Base-by-base conservation (phyloP, 1,140 invertebrate genomes). In the Cyclargus thomasi region DNA sequence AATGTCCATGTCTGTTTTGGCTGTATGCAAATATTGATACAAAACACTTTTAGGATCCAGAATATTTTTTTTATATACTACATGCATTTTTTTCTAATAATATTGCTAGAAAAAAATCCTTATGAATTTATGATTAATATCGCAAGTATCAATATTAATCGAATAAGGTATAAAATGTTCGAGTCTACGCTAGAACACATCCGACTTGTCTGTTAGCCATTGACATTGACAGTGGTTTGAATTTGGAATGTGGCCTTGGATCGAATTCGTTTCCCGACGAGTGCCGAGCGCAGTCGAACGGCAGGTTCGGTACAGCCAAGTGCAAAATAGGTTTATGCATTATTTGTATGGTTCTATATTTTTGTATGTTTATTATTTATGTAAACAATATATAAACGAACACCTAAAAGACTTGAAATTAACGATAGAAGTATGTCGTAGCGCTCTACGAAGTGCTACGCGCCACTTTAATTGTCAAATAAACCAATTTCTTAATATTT, bases 161-260 rank as follows among this genome's bases (percentile, higher is more conserved):
- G 39, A 47, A 14, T 47, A 72, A 72, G 64, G 64, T 62, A 65
- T 53, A 69, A 68, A 69, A 64, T 62, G 72, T 66, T 1, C 14
- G 68, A 29, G 29, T 77, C 80, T 76, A 84, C 80, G 55, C 55
- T 59, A 79, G 75, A 78, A 77, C 82, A 84, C 75, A 83, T 82
- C 77, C 75, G 78, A 82, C 82, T 83, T 81, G 68, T 68, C 69
- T 74, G 62, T 71, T 69, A 65, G 68, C 63, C 55, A 59, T 59
- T 73, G 86, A 88, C 86, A 88, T 88, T 88, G 84, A 86, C 85
- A 88, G 85, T 86, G 85, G 79, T 83, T 83, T 81, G 80, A 82
- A 84, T 76, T 75, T 81, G 82, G 85, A 82, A 87, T 87, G 86
- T 76, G 85, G 80, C 86, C 86, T 87, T 88, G 86, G 79, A 78